Conservation (phyloP, 2,797 vertebrate species). For the Ceryle rudis region DNA sequence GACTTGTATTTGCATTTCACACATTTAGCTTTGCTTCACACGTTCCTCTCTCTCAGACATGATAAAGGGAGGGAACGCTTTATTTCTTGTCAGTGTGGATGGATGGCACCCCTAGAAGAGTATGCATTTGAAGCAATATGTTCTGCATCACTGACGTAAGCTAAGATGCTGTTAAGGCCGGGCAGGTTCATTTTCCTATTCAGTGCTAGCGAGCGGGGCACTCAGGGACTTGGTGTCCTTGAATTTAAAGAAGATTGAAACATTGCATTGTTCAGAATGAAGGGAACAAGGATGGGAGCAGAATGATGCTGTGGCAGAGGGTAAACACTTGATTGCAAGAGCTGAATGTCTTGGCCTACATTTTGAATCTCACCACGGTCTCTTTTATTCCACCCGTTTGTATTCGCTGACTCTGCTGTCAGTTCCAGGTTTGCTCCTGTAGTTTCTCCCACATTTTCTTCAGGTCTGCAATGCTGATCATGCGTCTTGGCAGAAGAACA, state of each 20-base stretch:
- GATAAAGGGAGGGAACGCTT: constrained; percentile 38
- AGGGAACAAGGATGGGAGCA: constrained; percentile 2
- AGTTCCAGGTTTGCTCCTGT: neutral
- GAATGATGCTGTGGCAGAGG: neutral
- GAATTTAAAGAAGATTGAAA: constrained; percentile 64
- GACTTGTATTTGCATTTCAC: constrained; percentile 54
- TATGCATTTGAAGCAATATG: constrained; percentile 47
- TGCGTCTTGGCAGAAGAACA: neutral
- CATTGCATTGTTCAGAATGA: constrained; percentile 36
- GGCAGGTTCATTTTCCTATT: constrained; percentile 50
- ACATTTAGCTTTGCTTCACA: constrained; percentile 51
- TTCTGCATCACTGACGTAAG: constrained; percentile 59
- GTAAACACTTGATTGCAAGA: constrained; percentile 41
- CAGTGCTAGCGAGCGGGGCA: neutral
- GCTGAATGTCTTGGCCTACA: constrained; percentile 18
- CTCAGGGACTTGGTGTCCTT: constrained; percentile 40
- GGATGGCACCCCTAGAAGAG: constrained; percentile 53
- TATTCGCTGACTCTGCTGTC: neutral
- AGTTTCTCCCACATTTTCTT: neutral
- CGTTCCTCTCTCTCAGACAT: constrained; percentile 60
- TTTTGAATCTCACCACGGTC: neutral
- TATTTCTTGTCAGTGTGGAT: constrained; percentile 56
- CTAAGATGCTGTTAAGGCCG: constrained; percentile 18
- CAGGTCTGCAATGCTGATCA: neutral
- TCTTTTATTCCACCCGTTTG: neutral